Base-by-base conservation (phyloP, 2,888 invertebrate species). In the Drosophila trichaetosa region DNA sequence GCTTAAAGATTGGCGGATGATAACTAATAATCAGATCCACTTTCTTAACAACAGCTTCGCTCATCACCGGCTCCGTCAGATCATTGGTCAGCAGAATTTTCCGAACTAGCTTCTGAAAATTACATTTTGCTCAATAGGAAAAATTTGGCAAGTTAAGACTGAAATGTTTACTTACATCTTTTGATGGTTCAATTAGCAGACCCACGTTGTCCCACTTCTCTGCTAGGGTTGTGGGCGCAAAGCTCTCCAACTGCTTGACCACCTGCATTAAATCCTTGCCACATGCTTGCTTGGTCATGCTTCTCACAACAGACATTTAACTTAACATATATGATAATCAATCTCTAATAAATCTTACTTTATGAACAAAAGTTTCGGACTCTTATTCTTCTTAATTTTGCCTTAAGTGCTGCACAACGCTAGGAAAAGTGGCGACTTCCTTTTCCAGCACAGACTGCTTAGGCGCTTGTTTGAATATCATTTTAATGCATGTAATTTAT, bases 171-270 rank as follows among this genome's bases (percentile, higher is more conserved):
- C n/a, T 59, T 76, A 79, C 79, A 49, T 79, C 93, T 33, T 94
- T 94, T 33, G 93, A 93, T 0, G 98, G 98, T 91, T 99, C 97
- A 16, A 99, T 95, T 33, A 99, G 93, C 2, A 99, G 94, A 0
- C 99, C 99, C 59, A 98, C 98, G 93, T 99, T 99, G 91, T 99
- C 99, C 99, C 99, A 99, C 60, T 94, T 95, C 87, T 96, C 98
- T 4, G 98, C 97, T 18, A 96, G 93, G 2, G 94, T 92, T 38
- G 94, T 92, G 11, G 97, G 95, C 1, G 97, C 97, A 93, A 96
- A 96, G 11, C 93, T 92, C 86, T 96, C 95, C 71, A 98, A 93
- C 62, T 94, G 94, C 16, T 93, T 88, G 46, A 96, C 90, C 4
- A 96, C 94, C 6, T 83, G 75, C 13, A 60, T 62, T 5, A 91